phyloP scores from a whole-genome alignment of 2,888 invertebrate species.

The Homarus gammarus region DNA sequence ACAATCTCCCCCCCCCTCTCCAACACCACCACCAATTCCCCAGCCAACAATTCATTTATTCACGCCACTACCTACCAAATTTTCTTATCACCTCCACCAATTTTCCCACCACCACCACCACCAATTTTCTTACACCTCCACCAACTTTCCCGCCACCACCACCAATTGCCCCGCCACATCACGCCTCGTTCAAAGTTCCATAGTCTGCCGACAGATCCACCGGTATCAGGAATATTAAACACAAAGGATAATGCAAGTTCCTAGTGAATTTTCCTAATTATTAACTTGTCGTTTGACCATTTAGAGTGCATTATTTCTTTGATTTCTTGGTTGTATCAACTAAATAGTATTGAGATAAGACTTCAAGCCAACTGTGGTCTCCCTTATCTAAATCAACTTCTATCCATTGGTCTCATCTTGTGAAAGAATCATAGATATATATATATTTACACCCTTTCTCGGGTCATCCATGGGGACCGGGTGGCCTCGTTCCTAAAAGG shows the following conservation, averaged over 20 bases:
- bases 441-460: slow-evolving; percentile 25
- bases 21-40: not conserved
- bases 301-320: slow-evolving; percentile 58
- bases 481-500: slow-evolving; percentile 22
- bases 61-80: not conserved
- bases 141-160: not conserved
- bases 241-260: slow-evolving; percentile 72
- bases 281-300: slow-evolving; percentile 58
- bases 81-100: not conserved
- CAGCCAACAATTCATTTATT: not conserved
- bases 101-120: not conserved
- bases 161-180: slow-evolving; percentile 23
- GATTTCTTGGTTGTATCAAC: slow-evolving; percentile 40
- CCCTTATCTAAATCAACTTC: slow-evolving; percentile 44
- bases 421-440: slow-evolving; percentile 44
- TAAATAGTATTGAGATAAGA: slow-evolving; percentile 47
- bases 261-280: slow-evolving; percentile 68
- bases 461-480: slow-evolving; percentile 41
- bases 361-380: slow-evolving; percentile 9
- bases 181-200: slow-evolving; percentile 65
- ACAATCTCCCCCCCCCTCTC: not conserved
- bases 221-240: slow-evolving; percentile 71
- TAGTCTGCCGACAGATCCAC: slow-evolving; percentile 67
- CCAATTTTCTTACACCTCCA: not conserved
- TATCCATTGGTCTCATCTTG: slow-evolving; percentile 49